These are phyloP conservation scores for Salvator merianae DNA, from an alignment of 2,113 vertebrate species.

Conservation along the genomic window DNA sequence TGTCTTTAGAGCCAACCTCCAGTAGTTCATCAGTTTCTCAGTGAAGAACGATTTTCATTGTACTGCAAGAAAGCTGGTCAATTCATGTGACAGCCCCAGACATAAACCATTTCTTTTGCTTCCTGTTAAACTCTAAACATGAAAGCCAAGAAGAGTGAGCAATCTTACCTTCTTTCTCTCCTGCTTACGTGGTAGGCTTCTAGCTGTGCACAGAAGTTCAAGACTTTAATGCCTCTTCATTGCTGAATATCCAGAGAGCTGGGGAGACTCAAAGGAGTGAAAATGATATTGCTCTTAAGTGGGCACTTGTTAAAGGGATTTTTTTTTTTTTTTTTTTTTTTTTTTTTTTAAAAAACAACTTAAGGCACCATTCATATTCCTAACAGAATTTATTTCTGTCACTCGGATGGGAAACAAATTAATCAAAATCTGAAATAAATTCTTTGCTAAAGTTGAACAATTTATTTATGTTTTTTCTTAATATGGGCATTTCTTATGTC, in stretches of 20 bases:
- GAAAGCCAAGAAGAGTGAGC: slow-evolving; percentile 33
- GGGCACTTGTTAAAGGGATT: background rate
- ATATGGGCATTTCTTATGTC: too few relatives aligned
- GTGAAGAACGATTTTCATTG: slow-evolving; percentile 53
- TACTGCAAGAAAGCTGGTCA: slow-evolving; percentile 34
- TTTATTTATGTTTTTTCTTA: slow-evolving; percentile 2
- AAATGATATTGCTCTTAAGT: slow-evolving; percentile 8
- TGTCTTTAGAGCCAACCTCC: slow-evolving; percentile 25
- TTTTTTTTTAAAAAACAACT: background rate
- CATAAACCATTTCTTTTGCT: slow-evolving; percentile 53
- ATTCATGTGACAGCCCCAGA: slow-evolving; percentile 46
- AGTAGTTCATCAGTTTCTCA: slow-evolving; percentile 31
- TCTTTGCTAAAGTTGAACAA: background rate
- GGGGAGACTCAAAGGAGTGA: background rate
- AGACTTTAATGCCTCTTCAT: slow-evolving; percentile 39
- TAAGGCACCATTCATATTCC: too few relatives aligned
- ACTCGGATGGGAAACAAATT: background rate
- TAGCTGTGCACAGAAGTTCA: slow-evolving; percentile 37
- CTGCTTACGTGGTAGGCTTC: background rate
- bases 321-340: too few relatives aligned
- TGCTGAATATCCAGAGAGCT: slow-evolving; percentile 11
- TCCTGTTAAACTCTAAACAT: slow-evolving; percentile 46
- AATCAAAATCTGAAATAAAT: background rate
- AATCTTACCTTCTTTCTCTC: slow-evolving; percentile 25
- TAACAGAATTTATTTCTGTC: background rate